Evolutionary conservation across 2,888 invertebrate genomes (phyloP).

Genomic region (Tachystola acroxantha): DNA sequence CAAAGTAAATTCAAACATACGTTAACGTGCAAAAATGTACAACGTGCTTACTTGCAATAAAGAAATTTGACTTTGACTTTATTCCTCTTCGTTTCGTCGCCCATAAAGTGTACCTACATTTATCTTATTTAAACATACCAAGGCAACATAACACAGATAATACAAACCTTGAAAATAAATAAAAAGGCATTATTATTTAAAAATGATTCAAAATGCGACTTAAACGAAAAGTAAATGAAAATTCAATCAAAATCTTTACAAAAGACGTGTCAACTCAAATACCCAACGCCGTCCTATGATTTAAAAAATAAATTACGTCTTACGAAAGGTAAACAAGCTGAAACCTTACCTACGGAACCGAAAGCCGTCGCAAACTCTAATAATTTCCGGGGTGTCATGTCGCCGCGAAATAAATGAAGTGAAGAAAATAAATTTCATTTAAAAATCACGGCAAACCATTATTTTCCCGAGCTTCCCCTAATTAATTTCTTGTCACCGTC

Average conservation of each 20-base stretch:
- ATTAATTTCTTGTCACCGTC: slow-evolving; percentile 77
- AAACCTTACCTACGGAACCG: slow-evolving; percentile 42
- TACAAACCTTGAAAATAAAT: no score
- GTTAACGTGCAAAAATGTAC: no score
- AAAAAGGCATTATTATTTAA: no score
- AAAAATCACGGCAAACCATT: slow-evolving; percentile 75
- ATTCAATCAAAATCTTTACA: slow-evolving; percentile 18
- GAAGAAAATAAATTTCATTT: slow-evolving; percentile 76
- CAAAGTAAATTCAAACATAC: no score
- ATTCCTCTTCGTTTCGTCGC: no score
- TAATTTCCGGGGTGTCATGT: slow-evolving; percentile 76
- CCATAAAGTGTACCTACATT: no score
- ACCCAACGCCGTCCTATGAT: slow-evolving; percentile 5
- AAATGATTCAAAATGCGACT: neutral
- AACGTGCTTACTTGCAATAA: no score
- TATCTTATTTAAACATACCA: no score
- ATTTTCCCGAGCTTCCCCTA: slow-evolving; percentile 72
- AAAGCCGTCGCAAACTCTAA: slow-evolving; percentile 59
- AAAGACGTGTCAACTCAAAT: slow-evolving; percentile 20
- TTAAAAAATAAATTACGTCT: slow-evolving; percentile 20
- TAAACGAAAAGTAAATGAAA: slow-evolving; percentile 8
- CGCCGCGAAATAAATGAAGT: slow-evolving; percentile 73
- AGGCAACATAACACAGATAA: no score
- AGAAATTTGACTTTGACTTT: no score
- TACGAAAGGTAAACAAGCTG: slow-evolving; percentile 49